A percentile compares a stretch with the other conserved stretches of the same genome.
phyloP scores from a whole-genome alignment of 2,113 vertebrate genomes.

The Pedetes capensis region DNA sequence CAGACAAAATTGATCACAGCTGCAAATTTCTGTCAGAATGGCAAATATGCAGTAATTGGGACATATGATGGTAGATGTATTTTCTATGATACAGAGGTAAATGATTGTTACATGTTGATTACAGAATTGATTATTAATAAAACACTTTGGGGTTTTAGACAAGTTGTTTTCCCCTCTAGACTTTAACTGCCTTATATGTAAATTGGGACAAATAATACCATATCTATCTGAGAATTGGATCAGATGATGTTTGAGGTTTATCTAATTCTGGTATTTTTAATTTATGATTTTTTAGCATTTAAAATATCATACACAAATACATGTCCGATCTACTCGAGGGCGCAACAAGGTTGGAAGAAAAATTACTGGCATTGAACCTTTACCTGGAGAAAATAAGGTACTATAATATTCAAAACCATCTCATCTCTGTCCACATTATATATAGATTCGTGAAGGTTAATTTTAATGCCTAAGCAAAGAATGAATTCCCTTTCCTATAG shows the following conservation, averaged over 20 bases:
- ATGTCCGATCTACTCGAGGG: slow-evolving; percentile 96
- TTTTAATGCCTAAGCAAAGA: slow-evolving; percentile 36
- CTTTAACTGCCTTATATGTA: slow-evolving; percentile 32
- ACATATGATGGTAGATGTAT: slow-evolving; percentile 98
- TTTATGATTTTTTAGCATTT: slow-evolving; percentile 87
- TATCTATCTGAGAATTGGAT: not conserved
- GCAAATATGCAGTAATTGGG: slow-evolving; percentile 97
- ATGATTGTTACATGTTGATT: slow-evolving; percentile 17
- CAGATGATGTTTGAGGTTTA: not conserved
- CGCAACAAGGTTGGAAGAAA: slow-evolving; percentile 97
- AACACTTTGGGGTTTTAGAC: not conserved
- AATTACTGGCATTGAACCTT: slow-evolving; percentile 98
- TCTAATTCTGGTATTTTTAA: slow-evolving; percentile 1
- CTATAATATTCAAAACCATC: slow-evolving; percentile 5
- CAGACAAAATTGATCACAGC: slow-evolving; percentile 99
- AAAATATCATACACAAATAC: slow-evolving; percentile 99
- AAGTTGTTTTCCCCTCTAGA: slow-evolving; percentile 12
- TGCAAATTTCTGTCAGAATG: slow-evolving; percentile 99
- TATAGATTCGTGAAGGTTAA: not conserved
- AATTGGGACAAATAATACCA: not conserved
- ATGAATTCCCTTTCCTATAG: not conserved
- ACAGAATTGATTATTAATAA: not conserved
- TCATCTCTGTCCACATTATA: slow-evolving; percentile 6
- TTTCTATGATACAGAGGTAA: slow-evolving; percentile 99
- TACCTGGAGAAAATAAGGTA: slow-evolving; percentile 99